Evolutionary conservation across 2,797 vertebrate genomes (phyloP).

Genomic region (Gadopsis marmoratus): DNA sequence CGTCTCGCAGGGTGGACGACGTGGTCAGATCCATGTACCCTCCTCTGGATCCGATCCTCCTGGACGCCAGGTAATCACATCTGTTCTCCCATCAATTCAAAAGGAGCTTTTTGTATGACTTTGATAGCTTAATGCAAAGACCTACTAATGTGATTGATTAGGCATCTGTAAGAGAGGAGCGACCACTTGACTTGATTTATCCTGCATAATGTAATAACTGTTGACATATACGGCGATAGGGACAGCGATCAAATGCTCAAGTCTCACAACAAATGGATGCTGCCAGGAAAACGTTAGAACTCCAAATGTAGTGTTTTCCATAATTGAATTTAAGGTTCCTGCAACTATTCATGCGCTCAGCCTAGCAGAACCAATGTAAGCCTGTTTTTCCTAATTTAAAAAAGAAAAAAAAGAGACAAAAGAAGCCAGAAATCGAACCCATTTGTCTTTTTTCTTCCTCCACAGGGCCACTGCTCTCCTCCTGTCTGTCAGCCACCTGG

Average conservation of each 20-base stretch:
- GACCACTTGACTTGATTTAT: slow-evolving; percentile 6
- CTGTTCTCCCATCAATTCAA: slow-evolving; percentile 11
- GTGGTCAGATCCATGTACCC: slow-evolving; percentile 98
- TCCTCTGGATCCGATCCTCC: slow-evolving; percentile 94
- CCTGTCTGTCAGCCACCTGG: slow-evolving; percentile 95
- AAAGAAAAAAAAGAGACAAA: slow-evolving; percentile 8
- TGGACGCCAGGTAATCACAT: slow-evolving; percentile 92
- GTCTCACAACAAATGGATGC: slow-evolving; percentile 19
- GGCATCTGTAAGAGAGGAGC: not conserved
- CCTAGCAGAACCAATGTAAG: not conserved
- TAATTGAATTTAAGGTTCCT: not conserved
- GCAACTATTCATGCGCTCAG: not conserved
- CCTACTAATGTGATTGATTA: slow-evolving; percentile 15
- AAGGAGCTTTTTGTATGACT: not conserved
- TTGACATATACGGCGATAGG: not conserved
- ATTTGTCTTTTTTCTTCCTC: slow-evolving; percentile 18
- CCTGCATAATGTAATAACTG: slow-evolving; percentile 9
- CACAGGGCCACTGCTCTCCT: slow-evolving; percentile 92
- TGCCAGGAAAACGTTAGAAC: not conserved
- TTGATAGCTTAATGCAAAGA: slow-evolving; percentile 5
- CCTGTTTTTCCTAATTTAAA: not conserved
- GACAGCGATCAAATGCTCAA: slow-evolving; percentile 4
- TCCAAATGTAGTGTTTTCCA: not conserved
- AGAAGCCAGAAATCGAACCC: not conserved
- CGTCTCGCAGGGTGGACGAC: slow-evolving; percentile 90